phyloP scores from a whole-genome alignment of 2,113 vertebrate genomes.

The Acrocephalus arundinaceus region DNA sequence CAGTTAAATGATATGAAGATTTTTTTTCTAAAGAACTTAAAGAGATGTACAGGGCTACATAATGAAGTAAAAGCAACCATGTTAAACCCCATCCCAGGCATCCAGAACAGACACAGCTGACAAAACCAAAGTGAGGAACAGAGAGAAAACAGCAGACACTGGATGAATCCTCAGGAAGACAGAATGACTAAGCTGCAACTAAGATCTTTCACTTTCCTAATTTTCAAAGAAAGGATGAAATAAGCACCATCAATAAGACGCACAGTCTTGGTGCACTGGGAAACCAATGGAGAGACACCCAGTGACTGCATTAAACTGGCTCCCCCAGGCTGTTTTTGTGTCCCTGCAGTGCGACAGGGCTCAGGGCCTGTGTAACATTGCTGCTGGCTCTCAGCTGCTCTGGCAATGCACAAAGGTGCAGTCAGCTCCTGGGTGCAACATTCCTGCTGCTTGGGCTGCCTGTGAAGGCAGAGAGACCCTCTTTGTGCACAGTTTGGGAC shows the following conservation, averaged over 20 bases:
- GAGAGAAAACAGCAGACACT: not conserved
- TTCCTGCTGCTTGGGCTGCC: not conserved
- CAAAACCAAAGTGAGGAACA: not conserved
- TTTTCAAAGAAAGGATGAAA: not conserved
- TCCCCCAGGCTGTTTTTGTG: not conserved
- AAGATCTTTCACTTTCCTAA: not conserved
- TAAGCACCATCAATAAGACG: not conserved
- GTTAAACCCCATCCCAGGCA: not conserved
- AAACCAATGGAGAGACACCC: not conserved
- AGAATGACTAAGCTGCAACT: not conserved
- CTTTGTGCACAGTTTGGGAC: not conserved
- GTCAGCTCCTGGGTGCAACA: not conserved
- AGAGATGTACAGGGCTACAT: not conserved
- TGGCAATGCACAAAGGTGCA: not conserved
- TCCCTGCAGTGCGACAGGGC: not conserved
- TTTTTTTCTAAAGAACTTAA: not conserved
- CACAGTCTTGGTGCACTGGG: not conserved
- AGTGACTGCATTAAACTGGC: not conserved
- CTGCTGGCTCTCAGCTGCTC: not conserved
- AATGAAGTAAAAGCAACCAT: not conserved
- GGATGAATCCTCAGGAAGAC: not conserved
- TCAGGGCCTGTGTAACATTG: not conserved
- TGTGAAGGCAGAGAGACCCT: not conserved
- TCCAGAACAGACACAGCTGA: not conserved
- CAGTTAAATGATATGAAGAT: not conserved